phyloP scores from a whole-genome alignment of 2,113 vertebrate genomes.

The sheep (Ovis aries) region DNA sequence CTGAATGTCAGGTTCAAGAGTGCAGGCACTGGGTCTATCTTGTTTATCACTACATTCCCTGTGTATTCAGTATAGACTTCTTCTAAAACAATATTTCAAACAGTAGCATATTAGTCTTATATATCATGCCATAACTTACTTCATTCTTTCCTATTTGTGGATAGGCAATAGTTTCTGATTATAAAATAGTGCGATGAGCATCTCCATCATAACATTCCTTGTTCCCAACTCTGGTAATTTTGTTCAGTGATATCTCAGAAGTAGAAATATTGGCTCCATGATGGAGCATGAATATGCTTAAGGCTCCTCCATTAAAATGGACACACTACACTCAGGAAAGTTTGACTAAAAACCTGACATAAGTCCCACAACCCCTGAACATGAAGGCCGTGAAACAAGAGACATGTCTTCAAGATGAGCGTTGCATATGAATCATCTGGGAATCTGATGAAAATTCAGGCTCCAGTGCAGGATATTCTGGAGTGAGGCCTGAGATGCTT shows the following conservation, averaged over 20 bases:
- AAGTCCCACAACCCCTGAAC: background rate
- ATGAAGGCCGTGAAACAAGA: background rate
- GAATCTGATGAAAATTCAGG: too few relatives aligned
- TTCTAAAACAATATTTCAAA: background rate
- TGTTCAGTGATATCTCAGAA: background rate
- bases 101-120: background rate
- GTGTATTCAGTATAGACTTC: background rate
- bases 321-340: background rate
- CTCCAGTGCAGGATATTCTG: background rate
- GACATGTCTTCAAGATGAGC: background rate
- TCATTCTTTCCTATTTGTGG: background rate
- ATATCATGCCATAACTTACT: background rate
- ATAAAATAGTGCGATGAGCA: background rate
- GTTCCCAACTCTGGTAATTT: background rate
- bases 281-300: background rate
- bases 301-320: background rate
- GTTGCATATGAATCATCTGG: rapidly evolving
- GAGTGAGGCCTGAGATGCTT: background rate
- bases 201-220: background rate
- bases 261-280: background rate
- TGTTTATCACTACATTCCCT: background rate
- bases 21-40: background rate
- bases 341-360: background rate
- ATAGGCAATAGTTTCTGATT: background rate
- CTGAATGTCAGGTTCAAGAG: background rate